Percentiles rank a stretch among this genome's conserved stretches.
Conservation (phyloP, 2,888 invertebrate species). For the Polydrusus tereticollis region DNA sequence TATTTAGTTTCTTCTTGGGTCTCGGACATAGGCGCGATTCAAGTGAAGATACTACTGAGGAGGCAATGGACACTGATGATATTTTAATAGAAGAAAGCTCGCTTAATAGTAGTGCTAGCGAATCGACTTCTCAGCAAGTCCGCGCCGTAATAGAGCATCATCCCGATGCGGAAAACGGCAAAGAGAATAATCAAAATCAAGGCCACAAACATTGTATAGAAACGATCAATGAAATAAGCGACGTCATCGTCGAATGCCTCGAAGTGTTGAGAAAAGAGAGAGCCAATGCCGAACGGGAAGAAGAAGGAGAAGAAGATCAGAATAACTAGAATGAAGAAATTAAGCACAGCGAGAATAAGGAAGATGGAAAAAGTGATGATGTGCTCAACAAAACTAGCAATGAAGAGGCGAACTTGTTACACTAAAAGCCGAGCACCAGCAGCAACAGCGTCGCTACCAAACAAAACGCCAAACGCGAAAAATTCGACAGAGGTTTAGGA, state of each 20-base stretch:
- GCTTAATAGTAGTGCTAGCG: constrained; percentile 1
- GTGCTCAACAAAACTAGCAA: background rate
- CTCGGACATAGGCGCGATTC: constrained; percentile 47
- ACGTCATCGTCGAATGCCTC: constrained; percentile 50
- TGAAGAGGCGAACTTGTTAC: background rate
- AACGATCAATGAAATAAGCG: constrained; percentile 48
- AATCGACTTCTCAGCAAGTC: constrained; percentile 28
- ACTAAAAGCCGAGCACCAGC: constrained; percentile 20
- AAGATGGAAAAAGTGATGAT: background rate
- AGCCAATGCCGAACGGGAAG: constrained; percentile 12
- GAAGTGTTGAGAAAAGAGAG: constrained; percentile 48
- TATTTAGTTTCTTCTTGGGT: constrained; percentile 53
- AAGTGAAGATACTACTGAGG: constrained; percentile 46
- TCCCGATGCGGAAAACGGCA: constrained; percentile 41
- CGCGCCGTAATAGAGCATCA: constrained; percentile 47
- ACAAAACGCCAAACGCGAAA: constrained; percentile 67
- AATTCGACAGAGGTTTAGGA: constrained; percentile 75
- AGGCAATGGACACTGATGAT: constrained; percentile 45
- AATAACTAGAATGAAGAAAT: constrained; percentile 23
- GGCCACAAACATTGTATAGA: constrained; percentile 33
- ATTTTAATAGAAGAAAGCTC: constrained; percentile 26
- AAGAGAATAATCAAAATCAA: constrained; percentile 27
- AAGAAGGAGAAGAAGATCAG: constrained; percentile 11
- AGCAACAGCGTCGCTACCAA: constrained; percentile 14
- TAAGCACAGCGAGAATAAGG: constrained; percentile 2